Base-by-base conservation (phyloP, 1,140 invertebrate species). In the Nomia melanderi region DNA sequence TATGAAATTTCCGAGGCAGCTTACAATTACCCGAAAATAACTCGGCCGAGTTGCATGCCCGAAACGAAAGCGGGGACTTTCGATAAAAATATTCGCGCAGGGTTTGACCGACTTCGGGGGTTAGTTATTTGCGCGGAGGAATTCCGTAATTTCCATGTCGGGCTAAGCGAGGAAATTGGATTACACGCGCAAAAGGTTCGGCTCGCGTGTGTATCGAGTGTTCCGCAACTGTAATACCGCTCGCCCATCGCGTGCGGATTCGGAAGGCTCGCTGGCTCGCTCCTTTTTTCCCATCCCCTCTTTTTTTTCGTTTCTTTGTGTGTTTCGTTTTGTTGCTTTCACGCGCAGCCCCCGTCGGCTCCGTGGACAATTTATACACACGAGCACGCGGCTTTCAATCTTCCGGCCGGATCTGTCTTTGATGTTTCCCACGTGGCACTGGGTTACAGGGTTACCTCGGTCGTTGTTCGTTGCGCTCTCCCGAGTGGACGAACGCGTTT, bases 351-450 rank as follows among this genome's bases (percentile, higher is more conserved):
- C 20, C 29, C 54, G 5, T 8, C 1, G 11, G 3, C 23, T 56
- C 25, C 3, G 54, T 56, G 27, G 27, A 56, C 29, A 56, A 56
- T 56, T 56, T 56, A 56, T 56, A 56, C 4, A 29, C 54, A n/a
- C n/a, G n/a, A n/a, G n/a, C n/a, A n/a, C 20, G 31, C 7, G 31
- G 33, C 59, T 36, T 23, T 39, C 33, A 23, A 25, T 60, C 59
- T 25, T 39, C 3, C 33, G 20, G 20, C 6, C 2, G 25, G 20
- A n/a, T 2, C 23, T 8, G 31, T 33, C 33, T 59, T 60, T 23
- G 33, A 60, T 60, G 59, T n/a, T 23, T 60, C 20, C n/a, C 59
- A 39, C 59, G 59, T 60, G 31, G 33, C 59, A 29, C 5, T 8
- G 2, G n/a, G 33, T n/a, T 14, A 14, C 9, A 39, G 9, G 17